phyloP scores from a whole-genome alignment of 1,140 invertebrate genomes.

The Samia ricini region DNA sequence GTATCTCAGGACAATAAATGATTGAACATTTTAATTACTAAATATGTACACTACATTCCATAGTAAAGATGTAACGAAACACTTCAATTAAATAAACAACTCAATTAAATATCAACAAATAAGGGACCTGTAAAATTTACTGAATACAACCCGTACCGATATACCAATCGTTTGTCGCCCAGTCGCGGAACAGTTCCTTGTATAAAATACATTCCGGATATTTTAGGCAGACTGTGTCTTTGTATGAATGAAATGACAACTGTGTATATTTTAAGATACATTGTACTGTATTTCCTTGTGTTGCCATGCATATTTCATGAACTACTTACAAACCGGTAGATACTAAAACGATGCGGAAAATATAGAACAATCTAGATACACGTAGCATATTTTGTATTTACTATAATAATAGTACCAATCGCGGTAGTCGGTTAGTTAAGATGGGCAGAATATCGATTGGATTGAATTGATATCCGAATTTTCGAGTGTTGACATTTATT shows the following conservation, averaged over 20 bases:
- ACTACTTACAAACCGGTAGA: background rate
- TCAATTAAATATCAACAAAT: background rate
- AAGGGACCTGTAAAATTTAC: background rate
- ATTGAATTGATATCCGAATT: too few species aligned
- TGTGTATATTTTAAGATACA: conserved; percentile 8
- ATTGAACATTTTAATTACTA: too few species aligned
- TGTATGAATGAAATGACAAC: conserved; percentile 8
- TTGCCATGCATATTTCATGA: conserved; percentile 5
- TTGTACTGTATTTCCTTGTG: conserved; percentile 2
- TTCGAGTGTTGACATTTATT: too few species aligned
- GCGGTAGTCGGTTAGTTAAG: too few species aligned
- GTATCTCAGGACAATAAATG: too few species aligned
- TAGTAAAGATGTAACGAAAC: too few species aligned
- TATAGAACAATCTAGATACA: background rate
- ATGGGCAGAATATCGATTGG: too few species aligned
- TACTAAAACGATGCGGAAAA: background rate
- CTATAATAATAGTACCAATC: background rate
- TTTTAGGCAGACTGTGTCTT: conserved; percentile 9
- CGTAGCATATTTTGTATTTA: background rate
- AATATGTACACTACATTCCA: too few species aligned
- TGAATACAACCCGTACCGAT: background rate
- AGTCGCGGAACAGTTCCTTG: conserved; percentile 4
- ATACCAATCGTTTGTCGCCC: background rate
- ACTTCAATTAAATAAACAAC: too few species aligned
- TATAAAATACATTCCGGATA: background rate